Conservation (phyloP, 2,888 invertebrate genomes). For the Glomeris marginata region DNA sequence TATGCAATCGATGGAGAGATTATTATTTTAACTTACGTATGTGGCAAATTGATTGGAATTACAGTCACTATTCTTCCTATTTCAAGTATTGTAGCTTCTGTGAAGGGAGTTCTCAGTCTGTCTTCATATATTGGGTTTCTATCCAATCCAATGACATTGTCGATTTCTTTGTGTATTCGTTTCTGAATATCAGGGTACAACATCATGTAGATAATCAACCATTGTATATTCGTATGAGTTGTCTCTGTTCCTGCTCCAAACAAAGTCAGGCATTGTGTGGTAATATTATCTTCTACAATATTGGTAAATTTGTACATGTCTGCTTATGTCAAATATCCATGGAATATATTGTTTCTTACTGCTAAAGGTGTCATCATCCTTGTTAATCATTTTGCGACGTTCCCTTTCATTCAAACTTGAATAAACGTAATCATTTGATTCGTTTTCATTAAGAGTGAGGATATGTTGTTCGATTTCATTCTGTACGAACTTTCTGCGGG, state of each 20-base stretch:
- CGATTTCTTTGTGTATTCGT: not conserved
- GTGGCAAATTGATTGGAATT: not conserved
- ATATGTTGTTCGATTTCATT: no score
- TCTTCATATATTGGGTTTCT: not conserved
- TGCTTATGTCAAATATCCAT: not conserved
- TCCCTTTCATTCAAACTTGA: not conserved
- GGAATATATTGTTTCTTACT: no score
- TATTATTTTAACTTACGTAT: not conserved
- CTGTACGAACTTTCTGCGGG: no score
- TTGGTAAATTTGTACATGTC: not conserved
- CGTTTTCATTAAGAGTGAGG: no score
- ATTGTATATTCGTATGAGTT: not conserved
- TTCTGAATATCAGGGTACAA: no score
- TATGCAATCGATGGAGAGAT: not conserved
- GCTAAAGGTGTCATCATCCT: not conserved
- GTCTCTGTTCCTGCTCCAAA: not conserved
- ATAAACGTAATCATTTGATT: conserved; percentile 3
- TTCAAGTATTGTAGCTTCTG: conserved; percentile 3
- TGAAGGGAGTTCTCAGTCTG: conserved; percentile 1
- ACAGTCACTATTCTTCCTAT: not conserved
- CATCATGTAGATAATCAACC: not conserved
- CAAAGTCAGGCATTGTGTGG: not conserved
- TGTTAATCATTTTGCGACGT: conserved; percentile 3
- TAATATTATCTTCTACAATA: not conserved
- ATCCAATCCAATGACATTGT: not conserved